phyloP scores from a whole-genome alignment of 2,113 vertebrate genomes.

The Jacana jacana region DNA sequence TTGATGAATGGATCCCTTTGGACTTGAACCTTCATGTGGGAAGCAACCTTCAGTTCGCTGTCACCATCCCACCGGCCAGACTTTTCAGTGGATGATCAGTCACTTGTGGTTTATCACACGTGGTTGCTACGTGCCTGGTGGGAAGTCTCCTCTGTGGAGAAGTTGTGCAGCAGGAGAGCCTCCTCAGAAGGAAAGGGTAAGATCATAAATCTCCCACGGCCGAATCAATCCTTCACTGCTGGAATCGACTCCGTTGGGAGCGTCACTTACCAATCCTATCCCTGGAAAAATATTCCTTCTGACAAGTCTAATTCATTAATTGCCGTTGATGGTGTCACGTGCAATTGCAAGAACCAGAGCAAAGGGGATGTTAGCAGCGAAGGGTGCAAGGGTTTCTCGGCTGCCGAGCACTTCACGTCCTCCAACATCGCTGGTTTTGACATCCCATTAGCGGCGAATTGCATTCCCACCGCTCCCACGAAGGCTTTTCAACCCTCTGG shows the following conservation, averaged over 20 bases:
- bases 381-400: rapidly evolving
- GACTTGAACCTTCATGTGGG: neutral
- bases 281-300: neutral
- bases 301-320: constrained; percentile 5
- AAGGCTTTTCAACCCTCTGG: neutral
- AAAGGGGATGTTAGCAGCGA: neutral
- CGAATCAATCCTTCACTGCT: neutral
- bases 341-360: neutral
- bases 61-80: neutral
- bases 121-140: neutral
- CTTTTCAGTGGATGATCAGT: rapidly evolving
- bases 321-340: neutral
- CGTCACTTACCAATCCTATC: neutral
- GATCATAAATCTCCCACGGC: neutral
- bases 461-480: neutral
- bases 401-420: neutral
- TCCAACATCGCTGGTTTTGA: neutral
- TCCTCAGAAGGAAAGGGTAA: neutral
- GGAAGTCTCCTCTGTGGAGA: neutral
- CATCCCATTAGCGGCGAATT: neutral
- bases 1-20: neutral
- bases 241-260: rapidly evolving
- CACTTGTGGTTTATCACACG: neutral
- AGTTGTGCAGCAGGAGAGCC: neutral
- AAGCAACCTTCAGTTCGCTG: neutral